phyloP scores from a whole-genome alignment of 2,888 invertebrate species.

The Dasypogon diadema region DNA sequence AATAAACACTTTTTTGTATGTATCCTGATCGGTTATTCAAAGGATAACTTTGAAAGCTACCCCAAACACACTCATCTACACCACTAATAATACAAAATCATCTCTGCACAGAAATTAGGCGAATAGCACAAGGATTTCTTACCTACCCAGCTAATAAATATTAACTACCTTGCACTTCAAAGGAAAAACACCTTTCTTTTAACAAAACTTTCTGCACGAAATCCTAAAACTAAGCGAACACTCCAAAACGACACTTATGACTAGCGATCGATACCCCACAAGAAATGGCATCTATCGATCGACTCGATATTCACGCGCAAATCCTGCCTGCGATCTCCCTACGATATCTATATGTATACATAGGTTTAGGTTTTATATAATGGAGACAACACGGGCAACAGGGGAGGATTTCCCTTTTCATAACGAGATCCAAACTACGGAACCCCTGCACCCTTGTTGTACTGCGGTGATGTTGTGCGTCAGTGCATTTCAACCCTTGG shows the following conservation, averaged over 20 bases:
- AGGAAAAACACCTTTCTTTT: no score
- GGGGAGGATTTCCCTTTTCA: conserved; percentile 30
- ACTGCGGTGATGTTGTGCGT: conserved; percentile 9
- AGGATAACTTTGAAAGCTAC: no score
- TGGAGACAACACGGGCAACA: conserved; percentile 6
- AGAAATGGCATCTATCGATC: conserved; percentile 43
- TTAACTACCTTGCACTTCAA: no score
- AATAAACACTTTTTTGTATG: no score
- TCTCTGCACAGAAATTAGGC: no score
- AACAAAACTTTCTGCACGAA: background rate
- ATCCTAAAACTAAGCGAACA: background rate
- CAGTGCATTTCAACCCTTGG: conserved; percentile 39
- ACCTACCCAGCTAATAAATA: background rate
- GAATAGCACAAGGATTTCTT: background rate
- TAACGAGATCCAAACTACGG: background rate
- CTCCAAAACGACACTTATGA: background rate
- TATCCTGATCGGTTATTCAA: no score
- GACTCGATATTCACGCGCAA: conserved; percentile 49
- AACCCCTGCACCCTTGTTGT: conserved; percentile 10
- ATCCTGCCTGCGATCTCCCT: conserved; percentile 41
- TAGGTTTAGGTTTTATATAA: conserved; percentile 4
- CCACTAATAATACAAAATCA: no score
- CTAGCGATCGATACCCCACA: conserved; percentile 34
- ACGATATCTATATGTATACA: background rate
- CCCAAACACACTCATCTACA: no score